These are phyloP conservation scores for Cryptoblepharus egeriae DNA, from an alignment of 2,797 vertebrate species.

Conservation along the genomic window DNA sequence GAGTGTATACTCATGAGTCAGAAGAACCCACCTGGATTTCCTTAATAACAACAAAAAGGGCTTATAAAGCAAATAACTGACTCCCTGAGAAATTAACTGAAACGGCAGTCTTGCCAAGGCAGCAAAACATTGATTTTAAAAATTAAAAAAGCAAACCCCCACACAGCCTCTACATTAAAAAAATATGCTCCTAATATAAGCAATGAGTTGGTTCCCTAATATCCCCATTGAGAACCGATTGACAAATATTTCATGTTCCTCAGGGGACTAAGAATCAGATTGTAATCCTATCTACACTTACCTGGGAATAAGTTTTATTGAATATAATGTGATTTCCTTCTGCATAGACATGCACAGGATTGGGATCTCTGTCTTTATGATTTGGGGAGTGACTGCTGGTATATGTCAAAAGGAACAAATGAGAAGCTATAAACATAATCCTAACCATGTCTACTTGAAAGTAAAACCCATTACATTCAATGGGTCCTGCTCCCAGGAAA, in stretches of 20 bases:
- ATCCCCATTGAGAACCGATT: background rate
- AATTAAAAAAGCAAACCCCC: background rate
- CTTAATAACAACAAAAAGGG: slow-evolving; percentile 4
- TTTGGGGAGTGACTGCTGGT: background rate
- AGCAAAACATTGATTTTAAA: background rate
- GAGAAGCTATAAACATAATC: too few relatives aligned
- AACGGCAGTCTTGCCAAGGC: background rate
- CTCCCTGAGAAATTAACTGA: slow-evolving; percentile 6
- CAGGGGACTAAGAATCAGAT: background rate
- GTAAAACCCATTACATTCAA: too few relatives aligned
- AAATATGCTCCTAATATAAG: background rate
- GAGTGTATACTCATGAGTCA: background rate
- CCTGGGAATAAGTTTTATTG: too few relatives aligned
- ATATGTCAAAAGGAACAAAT: background rate
- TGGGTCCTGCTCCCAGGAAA: too few relatives aligned
- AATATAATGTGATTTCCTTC: too few relatives aligned
- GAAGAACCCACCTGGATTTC: slow-evolving; percentile 2
- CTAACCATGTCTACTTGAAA: too few relatives aligned
- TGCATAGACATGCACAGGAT: too few relatives aligned
- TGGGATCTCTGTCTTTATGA: background rate
- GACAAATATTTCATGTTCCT: background rate
- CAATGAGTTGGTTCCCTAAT: background rate
- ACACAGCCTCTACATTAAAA: background rate
- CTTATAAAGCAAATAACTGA: slow-evolving; percentile 9
- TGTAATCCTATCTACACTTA: too few relatives aligned